Evolutionary conservation across 2,888 invertebrate species (phyloP), one percentile per base, ranked within the genome.

Genomic region (Amphipoea oculea): DNA sequence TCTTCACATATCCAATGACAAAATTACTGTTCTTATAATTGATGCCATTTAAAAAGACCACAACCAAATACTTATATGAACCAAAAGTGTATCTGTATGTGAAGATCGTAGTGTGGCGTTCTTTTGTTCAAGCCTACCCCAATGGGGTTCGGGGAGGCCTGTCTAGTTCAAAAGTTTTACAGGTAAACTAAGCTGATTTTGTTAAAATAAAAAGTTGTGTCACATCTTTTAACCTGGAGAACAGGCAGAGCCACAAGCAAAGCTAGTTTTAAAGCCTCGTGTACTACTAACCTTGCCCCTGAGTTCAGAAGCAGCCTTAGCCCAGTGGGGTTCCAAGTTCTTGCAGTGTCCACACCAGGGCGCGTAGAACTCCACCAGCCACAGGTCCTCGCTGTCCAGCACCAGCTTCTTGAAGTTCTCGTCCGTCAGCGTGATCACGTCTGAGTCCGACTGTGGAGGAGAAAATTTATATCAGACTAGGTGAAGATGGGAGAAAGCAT

Each of bases 271-370:
- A 65, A 65, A 14, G 0, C 12, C 0, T 29, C 9, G 57, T 60
- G 4, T 29, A 14, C 17, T 29, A 89, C 92, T 89, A 86, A 98
- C 98, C 97, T 99, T 99, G 91, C 99, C 99, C 96, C 99, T 99
- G 40, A 99, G 97, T 94, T 99, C 98, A 7, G 98, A 97, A 36
- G 99, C 99, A 3, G 99, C 99, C 92, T 98, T 98, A 20, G 98
- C 98, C 99, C 99, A 99, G 87, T 99, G 99, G 0, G 99, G 99
- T 76, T 98, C 99, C 76, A 99, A 97, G 93, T 98, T 99, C 97
- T 99, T 99, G 96, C 99, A 99, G 95, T 99, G 99, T 9, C 99
- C 99, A 94, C 99, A 99, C 98, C 99, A 99, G 0, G 99, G 99
- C 11, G 99, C 99, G 95, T 98, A 99, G 97, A 99, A 99, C 96